A percentile compares a stretch with the other conserved stretches of the same genome.
phyloP scores from a whole-genome alignment of 1,140 invertebrate species.

The Diachasmimorpha longicaudata region DNA sequence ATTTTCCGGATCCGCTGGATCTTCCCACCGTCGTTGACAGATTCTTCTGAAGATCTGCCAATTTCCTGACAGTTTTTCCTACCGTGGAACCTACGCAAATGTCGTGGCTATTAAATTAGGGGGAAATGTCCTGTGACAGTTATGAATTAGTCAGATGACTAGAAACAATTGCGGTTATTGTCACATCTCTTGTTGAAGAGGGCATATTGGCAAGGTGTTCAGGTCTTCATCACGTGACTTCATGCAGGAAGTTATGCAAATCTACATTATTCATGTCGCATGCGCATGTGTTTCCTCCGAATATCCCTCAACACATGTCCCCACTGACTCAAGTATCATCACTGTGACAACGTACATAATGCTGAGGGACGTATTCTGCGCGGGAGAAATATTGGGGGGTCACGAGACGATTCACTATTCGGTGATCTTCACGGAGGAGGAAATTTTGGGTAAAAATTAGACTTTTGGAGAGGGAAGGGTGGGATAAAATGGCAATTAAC shows the following conservation, averaged over 20 bases:
- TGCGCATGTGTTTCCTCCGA: conserved; percentile 39
- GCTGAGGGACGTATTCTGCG: neutral
- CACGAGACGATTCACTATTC: neutral
- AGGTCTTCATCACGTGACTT: conserved; percentile 20
- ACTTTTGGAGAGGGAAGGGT: too few relatives aligned
- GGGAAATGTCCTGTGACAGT: too few relatives aligned
- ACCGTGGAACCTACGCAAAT: too few relatives aligned
- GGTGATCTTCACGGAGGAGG: neutral
- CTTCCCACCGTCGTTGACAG: too few relatives aligned
- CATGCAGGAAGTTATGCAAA: conserved; percentile 39
- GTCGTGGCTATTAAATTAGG: too few relatives aligned
- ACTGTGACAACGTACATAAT: neutral
- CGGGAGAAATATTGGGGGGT: neutral
- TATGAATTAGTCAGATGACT: too few relatives aligned
- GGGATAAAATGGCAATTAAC: too few relatives aligned
- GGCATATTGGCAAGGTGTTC: neutral
- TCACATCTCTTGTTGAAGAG: neutral
- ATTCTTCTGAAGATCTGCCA: too few relatives aligned
- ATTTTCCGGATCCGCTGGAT: too few relatives aligned
- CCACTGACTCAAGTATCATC: neutral
- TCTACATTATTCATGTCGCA: conserved; percentile 46
- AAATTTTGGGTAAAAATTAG: too few relatives aligned
- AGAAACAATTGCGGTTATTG: too few relatives aligned
- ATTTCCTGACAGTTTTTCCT: too few relatives aligned
- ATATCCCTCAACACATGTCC: conserved; percentile 3